phyloP scores from a whole-genome alignment of 30 jellyfish, hydroid and myxozoan species.

The Aurelia coerulea region DNA sequence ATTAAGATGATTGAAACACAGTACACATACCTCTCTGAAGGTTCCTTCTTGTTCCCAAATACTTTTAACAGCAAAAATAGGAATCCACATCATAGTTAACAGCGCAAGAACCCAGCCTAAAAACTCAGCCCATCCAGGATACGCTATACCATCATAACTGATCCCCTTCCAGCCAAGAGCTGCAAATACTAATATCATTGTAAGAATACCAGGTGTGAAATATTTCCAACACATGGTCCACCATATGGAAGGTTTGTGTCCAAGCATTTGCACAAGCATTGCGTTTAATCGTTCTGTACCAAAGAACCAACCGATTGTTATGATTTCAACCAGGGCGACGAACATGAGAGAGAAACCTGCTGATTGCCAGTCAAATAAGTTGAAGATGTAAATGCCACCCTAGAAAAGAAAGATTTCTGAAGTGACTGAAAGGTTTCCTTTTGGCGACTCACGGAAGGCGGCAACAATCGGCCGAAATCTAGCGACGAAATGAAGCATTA shows the following conservation, averaged over 20 bases:
- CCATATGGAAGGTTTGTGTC: conserved; percentile 85
- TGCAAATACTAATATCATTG: conserved; percentile 53
- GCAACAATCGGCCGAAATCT: too few relatives aligned
- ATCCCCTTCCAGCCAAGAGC: conserved; percentile 80
- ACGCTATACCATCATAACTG: conserved; percentile 52
- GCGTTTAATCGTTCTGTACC: conserved; percentile 86
- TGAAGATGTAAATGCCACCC: conserved; percentile 92
- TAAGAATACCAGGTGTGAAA: conserved; percentile 75
- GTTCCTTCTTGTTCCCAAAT: conserved; percentile 48
- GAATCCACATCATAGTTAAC: conserved; percentile 73
- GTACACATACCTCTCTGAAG: conserved; percentile 42
- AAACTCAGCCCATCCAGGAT: conserved; percentile 90
- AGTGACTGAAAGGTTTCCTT: too few relatives aligned
- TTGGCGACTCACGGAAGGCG: too few relatives aligned
- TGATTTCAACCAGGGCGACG: conserved; percentile 80
- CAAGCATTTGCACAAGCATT: conserved; percentile 82
- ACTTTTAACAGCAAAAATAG: conserved; percentile 65
- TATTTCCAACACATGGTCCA: conserved; percentile 95
- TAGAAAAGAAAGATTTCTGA: conserved; percentile 5
- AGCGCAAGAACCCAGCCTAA: conserved; percentile 83
- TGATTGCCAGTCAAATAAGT: conserved; percentile 81
- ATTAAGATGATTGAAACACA: not conserved
- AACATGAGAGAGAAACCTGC: conserved; percentile 88
- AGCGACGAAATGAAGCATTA: too few relatives aligned
- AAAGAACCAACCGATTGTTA: conserved; percentile 91